These are phyloP conservation scores for Lepisosteus osseus DNA, from an alignment of 2,113 vertebrate genomes.

Conservation along the genomic window DNA sequence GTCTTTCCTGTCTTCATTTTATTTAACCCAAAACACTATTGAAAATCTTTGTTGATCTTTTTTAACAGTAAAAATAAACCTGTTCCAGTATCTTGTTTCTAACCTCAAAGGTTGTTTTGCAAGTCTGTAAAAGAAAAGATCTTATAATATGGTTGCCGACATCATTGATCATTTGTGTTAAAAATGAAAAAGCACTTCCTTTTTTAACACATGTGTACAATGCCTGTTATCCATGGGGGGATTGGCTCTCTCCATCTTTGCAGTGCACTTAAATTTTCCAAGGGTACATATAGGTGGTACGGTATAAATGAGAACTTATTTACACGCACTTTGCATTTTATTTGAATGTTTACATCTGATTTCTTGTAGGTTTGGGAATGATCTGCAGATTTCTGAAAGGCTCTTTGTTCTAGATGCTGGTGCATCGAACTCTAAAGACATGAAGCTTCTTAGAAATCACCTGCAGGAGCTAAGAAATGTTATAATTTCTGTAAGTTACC, in stretches of 20 bases:
- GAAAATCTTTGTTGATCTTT: too few relatives aligned
- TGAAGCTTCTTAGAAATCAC: constrained; percentile 88
- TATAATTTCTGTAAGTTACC: constrained; percentile 76
- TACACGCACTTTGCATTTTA: neutral
- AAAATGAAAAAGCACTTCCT: too few relatives aligned
- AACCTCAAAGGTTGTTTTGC: too few relatives aligned
- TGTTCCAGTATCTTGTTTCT: too few relatives aligned
- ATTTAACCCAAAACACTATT: too few relatives aligned
- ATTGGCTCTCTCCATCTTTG: neutral
- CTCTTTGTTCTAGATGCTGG: constrained; percentile 91
- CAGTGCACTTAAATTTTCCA: neutral
- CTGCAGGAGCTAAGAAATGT: constrained; percentile 85
- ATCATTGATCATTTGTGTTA: too few relatives aligned
- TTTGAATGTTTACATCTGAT: neutral
- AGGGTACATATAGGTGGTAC: neutral
- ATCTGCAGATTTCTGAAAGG: constrained; percentile 86
- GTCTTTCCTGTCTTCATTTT: neutral
- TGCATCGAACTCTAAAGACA: constrained; percentile 89
- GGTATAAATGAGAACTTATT: neutral
- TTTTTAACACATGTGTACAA: neutral
- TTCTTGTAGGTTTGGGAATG: constrained; percentile 83
- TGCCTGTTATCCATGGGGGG: neutral
- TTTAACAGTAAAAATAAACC: too few relatives aligned
- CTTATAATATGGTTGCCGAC: too few relatives aligned
- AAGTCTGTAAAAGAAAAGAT: too few relatives aligned